Evolutionary conservation across 2,113 vertebrate genomes (phyloP), one percentile per base, ranked within the genome.

Genomic region (Entomyzon cyanotis): DNA sequence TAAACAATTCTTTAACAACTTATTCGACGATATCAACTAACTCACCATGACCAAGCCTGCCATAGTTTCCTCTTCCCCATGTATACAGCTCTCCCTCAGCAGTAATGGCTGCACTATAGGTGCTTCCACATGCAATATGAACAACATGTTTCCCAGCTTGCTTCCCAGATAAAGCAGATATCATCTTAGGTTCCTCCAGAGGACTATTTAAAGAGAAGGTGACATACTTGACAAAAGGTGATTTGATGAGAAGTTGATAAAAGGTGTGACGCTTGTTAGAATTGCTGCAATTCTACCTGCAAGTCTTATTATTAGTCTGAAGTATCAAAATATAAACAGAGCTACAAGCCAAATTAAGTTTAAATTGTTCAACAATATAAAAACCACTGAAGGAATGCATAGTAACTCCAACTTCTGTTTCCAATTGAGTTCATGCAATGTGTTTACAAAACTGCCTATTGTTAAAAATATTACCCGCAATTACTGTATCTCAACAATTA

Each of bases 61-160:
- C 99, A 8, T 99, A 99, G 98, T 99, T 99, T 47, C 99, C 99
- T 37, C 99, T 95, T 63, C 99, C 99, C 99, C 99, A 99, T 0
- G 99, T 99, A 50, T 99, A 99, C 8, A 99, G 98, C 88, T 99
- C 99, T 25, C 99, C 99, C 76, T 99, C 99, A 5, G 99, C 99
- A 19, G 99, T 99, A 96, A 99, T 98, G 5, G 99, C 99, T 4
- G 99, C 99, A 4, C 99, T 99, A 59, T 99, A 99, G 0, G 99
- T 99, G 97, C 99, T 99, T 47, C 99, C 99, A 62, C 99, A 99
- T 0, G 99, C 99, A 14, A 99, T 97, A 79, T 99, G 98, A 41
- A 99, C 98, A 89, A 99, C 98, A 1, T 99, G 99, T 77, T 99
- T 99, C 62, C 99, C 99, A 5, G 98, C 92, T 90, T 99, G 99